Conservation (phyloP, 35 echinoderm and acorn worm species). For the Ophiothrix spiculata region DNA sequence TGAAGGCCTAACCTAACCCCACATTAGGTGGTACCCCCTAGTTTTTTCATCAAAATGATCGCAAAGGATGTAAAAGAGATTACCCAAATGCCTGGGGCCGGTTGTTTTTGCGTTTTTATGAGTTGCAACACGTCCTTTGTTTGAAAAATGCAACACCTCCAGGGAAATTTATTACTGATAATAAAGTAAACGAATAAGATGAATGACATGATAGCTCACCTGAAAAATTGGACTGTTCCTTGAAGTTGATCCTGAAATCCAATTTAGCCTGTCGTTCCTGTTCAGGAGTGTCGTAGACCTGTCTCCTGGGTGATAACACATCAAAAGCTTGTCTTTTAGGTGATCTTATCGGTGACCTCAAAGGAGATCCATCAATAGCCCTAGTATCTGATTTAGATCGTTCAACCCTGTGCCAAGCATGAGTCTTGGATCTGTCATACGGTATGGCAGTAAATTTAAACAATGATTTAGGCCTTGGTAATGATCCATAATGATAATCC, state of each 20-base stretch:
- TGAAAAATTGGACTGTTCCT: slow-evolving; percentile 56
- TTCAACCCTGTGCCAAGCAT: slow-evolving; percentile 5
- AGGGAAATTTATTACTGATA: no score
- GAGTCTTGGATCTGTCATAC: background rate
- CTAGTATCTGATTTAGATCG: background rate
- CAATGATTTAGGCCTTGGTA: slow-evolving; percentile 43
- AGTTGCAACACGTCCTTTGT: no score
- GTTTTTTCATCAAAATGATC: no score
- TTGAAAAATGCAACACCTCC: no score
- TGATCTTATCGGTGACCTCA: slow-evolving; percentile 13
- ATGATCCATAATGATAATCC: slow-evolving; percentile 19
- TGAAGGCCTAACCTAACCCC: no score
- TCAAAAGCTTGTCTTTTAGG: background rate
- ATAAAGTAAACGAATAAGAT: no score
- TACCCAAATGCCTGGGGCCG: no score
- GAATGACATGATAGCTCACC: no score
- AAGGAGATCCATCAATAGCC: background rate
- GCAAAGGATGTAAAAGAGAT: no score
- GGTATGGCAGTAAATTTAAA: slow-evolving; percentile 53
- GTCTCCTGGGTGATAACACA: slow-evolving; percentile 17
- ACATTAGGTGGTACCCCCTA: no score
- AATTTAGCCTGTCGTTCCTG: slow-evolving; percentile 39
- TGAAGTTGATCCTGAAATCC: slow-evolving; percentile 69
- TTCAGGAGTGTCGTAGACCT: slow-evolving; percentile 4
- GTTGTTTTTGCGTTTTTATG: no score